Percentiles rank a stretch among this genome's conserved stretches.
Conservation (phyloP, 1,140 invertebrate species). For the Pinna nobilis region DNA sequence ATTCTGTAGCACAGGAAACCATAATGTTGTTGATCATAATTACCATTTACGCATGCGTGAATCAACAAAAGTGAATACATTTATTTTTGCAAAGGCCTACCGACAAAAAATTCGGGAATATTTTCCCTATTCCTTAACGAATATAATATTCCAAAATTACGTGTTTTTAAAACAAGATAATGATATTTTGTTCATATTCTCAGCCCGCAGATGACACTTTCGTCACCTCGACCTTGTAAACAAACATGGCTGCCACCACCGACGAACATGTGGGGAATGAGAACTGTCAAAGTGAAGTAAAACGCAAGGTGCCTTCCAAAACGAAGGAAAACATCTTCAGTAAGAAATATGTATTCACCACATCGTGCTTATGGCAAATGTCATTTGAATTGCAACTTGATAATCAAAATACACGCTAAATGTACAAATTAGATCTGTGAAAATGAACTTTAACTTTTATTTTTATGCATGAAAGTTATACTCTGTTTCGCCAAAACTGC, state of each 20-base stretch:
- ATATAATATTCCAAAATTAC: not conserved
- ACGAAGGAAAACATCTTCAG: too few species aligned
- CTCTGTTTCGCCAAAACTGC: too few species aligned
- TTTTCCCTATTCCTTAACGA: not conserved
- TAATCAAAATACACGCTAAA: too few species aligned
- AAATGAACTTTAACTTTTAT: too few species aligned
- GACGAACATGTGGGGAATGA: not conserved
- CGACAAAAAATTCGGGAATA: too few species aligned
- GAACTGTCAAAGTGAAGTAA: not conserved
- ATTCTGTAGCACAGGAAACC: conserved; percentile 49
- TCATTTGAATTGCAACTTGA: too few species aligned
- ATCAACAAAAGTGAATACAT: conserved; percentile 8
- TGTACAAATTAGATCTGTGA: too few species aligned
- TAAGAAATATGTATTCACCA: too few species aligned
- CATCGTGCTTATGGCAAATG: too few species aligned
- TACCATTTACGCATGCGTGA: conserved; percentile 62
- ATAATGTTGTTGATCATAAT: conserved; percentile 63
- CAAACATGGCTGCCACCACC: conserved; percentile 38
- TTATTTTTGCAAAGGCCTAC: not conserved
- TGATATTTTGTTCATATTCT: not conserved
- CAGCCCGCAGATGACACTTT: not conserved
- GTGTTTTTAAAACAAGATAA: not conserved
- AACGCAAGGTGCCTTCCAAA: too few species aligned
- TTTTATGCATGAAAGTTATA: too few species aligned
- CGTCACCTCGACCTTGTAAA: conserved; percentile 43